Base-by-base conservation (phyloP, 2,797 vertebrate genomes). In the Periparus ater region DNA sequence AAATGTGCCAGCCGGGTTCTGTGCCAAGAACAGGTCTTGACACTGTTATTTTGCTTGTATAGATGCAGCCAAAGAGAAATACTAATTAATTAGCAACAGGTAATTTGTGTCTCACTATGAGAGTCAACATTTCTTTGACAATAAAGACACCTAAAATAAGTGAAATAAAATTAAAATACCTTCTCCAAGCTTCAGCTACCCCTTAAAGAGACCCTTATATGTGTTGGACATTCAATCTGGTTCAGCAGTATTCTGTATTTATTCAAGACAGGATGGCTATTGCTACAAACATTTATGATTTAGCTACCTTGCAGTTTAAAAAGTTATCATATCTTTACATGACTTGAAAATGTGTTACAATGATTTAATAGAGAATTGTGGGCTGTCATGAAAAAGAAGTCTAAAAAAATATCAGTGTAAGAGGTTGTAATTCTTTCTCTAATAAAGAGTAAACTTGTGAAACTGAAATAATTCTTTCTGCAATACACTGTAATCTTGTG, bases 151-250 rank as follows among this genome's bases (percentile, higher is more conserved):
- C 13, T 40, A 18, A 40, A 40, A 40, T 40, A 40, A 40, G 38
- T 40, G 38, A 40, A 40, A 40, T 36, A 8, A 86, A 94, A 84
- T 20, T 3, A 81, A 88, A 85, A 65, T 21, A 40, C 6, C 6
- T 44, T 65, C 26, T 13, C 11, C 19, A 55, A 10, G 9, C 14
- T 83, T 79, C 66, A 85, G 13, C 14, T 72, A 3, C 13, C 7
- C 18, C 8, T 67, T n/a, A 50, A 13, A 66, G 13, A 82, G 6
- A 70, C 10, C 9, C 4, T 89, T 10, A 13, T 20, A 25, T 85
- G 7, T 76, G n/a, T 10, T 79, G 0, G 0, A 38, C 63, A 57
- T 32, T 89, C 18, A 58, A 2, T 42, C 36, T 80, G 5, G 7
- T 68, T 88, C 34, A 44, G 14, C 30, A 57, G 18, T n/a, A 10